These are phyloP conservation scores for Babyrousa celebensis DNA, from an alignment of 2,797 vertebrate species.

Conservation along the genomic window DNA sequence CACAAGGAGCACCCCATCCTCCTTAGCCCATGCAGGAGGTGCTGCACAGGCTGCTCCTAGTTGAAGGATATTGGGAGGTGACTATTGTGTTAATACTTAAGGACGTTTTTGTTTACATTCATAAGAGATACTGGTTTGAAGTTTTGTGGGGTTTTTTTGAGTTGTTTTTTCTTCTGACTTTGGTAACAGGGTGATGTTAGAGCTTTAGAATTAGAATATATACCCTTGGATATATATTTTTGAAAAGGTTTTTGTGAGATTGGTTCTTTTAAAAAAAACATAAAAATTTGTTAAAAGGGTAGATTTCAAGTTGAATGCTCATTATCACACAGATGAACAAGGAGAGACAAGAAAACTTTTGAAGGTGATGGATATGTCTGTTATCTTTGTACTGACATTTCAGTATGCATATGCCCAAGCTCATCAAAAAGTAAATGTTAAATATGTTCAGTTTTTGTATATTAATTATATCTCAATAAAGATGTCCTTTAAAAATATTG, in stretches of 20 bases:
- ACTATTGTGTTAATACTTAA: neutral
- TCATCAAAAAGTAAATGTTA: neutral
- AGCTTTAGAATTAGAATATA: neutral
- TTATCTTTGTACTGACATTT: neutral
- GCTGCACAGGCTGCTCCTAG: too few relatives aligned
- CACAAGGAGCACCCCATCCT: too few relatives aligned
- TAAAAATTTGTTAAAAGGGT: neutral
- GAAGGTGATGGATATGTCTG: neutral
- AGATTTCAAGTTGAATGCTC: neutral
- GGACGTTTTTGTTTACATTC: neutral
- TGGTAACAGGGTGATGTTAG: neutral
- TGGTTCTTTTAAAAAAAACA: neutral
- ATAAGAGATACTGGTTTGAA: neutral
- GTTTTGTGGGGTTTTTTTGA: neutral
- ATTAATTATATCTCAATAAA: neutral
- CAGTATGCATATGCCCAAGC: neutral
- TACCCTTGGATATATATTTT: neutral
- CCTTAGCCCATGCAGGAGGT: too few relatives aligned
- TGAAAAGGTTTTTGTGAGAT: neutral
- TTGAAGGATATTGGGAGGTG: too few relatives aligned
- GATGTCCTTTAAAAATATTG: neutral
- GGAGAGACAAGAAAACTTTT: neutral
- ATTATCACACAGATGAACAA: neutral
- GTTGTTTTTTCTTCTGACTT: neutral
- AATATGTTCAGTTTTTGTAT: neutral